phyloP scores from a whole-genome alignment of 2,113 vertebrate genomes.

The Rostratula benghalensis region DNA sequence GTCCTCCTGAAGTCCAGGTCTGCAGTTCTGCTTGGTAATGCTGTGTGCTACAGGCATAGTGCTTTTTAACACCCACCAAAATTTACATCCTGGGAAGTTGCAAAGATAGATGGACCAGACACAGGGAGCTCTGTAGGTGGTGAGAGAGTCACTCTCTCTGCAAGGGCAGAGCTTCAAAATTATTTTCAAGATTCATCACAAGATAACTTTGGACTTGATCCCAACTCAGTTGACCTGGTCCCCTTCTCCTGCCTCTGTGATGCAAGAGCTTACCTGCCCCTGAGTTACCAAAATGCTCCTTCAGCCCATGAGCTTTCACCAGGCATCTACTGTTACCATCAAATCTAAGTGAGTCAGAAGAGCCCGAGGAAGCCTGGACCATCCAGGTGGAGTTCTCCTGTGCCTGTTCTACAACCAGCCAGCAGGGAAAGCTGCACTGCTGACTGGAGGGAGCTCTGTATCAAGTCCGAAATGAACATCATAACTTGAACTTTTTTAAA shows the following conservation, averaged over 20 bases:
- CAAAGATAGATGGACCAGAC: not conserved
- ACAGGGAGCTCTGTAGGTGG: not conserved
- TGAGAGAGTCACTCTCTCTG: not conserved
- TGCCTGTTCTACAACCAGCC: not conserved
- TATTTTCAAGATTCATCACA: not conserved
- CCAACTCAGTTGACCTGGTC: not conserved
- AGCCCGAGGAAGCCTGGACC: not conserved
- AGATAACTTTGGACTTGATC: not conserved
- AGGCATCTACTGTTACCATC: not conserved
- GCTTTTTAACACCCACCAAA: not conserved
- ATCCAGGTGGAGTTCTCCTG: not conserved
- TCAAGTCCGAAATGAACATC: not conserved
- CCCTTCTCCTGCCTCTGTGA: not conserved
- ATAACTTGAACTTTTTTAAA: not conserved
- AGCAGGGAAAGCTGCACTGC: not conserved
- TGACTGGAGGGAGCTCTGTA: not conserved
- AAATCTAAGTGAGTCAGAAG: not conserved
- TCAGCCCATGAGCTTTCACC: not conserved
- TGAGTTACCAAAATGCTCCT: not conserved
- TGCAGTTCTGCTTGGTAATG: too few relatives aligned
- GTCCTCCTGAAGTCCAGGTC: too few relatives aligned
- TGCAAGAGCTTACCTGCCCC: not conserved
- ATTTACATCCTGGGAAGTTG: not conserved
- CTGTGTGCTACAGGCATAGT: not conserved
- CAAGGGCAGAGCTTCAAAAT: not conserved